Evolutionary conservation across 2,113 vertebrate species (phyloP).

Genomic region (Albula goreensis): DNA sequence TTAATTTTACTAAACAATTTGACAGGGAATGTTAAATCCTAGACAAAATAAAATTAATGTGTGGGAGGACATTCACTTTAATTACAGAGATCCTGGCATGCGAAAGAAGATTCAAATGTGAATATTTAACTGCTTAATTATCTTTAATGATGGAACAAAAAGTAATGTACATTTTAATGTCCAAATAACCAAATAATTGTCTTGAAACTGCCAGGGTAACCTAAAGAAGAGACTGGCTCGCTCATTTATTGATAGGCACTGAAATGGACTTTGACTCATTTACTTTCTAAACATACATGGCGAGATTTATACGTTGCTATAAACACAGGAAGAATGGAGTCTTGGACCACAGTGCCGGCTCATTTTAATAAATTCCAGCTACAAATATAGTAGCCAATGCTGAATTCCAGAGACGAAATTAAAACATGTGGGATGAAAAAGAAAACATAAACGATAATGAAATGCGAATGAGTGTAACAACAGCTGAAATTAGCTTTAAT

Average conservation of each 20-base stretch:
- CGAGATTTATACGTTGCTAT: too few relatives aligned
- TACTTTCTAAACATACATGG: background rate
- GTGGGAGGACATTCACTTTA: background rate
- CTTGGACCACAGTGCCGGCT: background rate
- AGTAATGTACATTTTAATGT: background rate
- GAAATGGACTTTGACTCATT: background rate
- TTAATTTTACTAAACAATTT: too few relatives aligned
- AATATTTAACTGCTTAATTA: background rate
- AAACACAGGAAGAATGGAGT: background rate
- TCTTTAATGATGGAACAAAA: background rate
- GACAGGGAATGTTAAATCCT: background rate
- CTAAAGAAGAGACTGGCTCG: background rate
- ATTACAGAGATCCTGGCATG: background rate
- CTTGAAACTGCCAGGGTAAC: background rate
- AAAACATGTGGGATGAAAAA: background rate
- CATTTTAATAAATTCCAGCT: background rate
- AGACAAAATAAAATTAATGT: background rate
- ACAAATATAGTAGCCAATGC: background rate
- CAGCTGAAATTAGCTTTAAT: background rate
- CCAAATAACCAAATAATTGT: background rate
- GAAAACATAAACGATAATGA: background rate
- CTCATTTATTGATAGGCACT: background rate
- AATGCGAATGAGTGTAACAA: background rate
- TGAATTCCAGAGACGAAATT: background rate
- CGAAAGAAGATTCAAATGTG: background rate